Evolutionary conservation across 1,140 invertebrate genomes (phyloP).

Genomic region (Megathymus violae): DNA sequence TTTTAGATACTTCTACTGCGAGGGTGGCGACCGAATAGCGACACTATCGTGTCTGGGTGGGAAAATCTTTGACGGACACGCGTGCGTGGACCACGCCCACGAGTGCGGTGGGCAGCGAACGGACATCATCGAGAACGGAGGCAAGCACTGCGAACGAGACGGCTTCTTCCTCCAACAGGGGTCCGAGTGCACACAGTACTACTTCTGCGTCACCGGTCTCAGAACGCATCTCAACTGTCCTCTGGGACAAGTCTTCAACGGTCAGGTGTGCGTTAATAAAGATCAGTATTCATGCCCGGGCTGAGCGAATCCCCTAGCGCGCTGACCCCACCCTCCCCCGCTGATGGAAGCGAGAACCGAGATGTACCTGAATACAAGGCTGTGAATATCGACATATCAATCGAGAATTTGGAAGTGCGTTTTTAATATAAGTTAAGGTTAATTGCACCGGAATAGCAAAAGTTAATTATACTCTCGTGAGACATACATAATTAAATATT

Average conservation of each 20-base stretch:
- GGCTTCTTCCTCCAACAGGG: conserved; percentile 83
- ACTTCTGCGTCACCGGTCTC: conserved; percentile 81
- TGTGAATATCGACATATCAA: conserved; percentile 45
- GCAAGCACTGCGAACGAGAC: conserved; percentile 70
- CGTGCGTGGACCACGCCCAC: conserved; percentile 74
- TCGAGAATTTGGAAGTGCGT: background rate
- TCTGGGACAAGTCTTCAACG: conserved; percentile 77
- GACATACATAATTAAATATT: too few relatives aligned
- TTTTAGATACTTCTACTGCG: conserved; percentile 83
- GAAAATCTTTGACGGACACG: conserved; percentile 84
- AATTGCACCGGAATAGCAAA: too few relatives aligned
- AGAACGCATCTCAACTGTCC: conserved; percentile 72
- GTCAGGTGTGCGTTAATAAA: conserved; percentile 81
- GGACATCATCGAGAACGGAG: conserved; percentile 53
- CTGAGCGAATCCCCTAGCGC: conserved; percentile 44
- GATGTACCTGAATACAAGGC: conserved; percentile 71
- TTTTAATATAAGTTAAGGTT: too few relatives aligned
- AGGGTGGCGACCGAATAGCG: conserved; percentile 82
- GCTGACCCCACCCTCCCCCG: conserved; percentile 31
- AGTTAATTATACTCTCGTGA: too few relatives aligned
- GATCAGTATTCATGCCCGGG: conserved; percentile 80
- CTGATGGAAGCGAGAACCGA: conserved; percentile 38
- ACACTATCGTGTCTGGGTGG: conserved; percentile 83
- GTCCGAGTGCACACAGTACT: conserved; percentile 84
- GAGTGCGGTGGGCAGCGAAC: conserved; percentile 65